Conservation (phyloP, 2,888 invertebrate genomes). For the Piscicola geometra region DNA sequence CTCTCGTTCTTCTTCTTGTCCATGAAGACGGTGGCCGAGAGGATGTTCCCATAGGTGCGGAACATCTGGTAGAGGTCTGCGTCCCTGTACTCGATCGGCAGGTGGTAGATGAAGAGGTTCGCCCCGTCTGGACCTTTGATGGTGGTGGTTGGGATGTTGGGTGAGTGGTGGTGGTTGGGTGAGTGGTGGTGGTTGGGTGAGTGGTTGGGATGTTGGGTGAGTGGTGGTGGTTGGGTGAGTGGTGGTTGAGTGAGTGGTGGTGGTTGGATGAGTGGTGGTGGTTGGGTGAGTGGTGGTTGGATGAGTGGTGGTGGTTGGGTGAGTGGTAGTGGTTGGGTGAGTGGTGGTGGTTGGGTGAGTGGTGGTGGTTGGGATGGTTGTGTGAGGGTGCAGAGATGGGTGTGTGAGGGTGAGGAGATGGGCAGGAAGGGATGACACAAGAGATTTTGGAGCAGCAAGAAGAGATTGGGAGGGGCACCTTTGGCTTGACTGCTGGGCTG, state of each 20-base stretch:
- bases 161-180: neutral
- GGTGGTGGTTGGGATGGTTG: too few relatives aligned
- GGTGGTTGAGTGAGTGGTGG: too few relatives aligned
- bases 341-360: neutral
- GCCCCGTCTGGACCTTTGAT: conserved; percentile 38
- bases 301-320: too few relatives aligned
- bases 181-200: neutral
- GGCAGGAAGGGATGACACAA: too few relatives aligned
- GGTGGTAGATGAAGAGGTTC: conserved; percentile 38
- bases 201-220: neutral
- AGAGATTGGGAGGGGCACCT: conserved; percentile 25
- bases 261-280: too few relatives aligned
- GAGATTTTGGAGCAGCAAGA: too few relatives aligned
- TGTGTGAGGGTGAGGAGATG: too few relatives aligned
- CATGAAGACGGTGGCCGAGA: conserved; percentile 38
- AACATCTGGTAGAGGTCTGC: conserved; percentile 35
- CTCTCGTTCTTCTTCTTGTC: conserved; percentile 37
- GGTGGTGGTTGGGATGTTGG: neutral
- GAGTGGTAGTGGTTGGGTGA: too few relatives aligned
- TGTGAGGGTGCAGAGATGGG: neutral
- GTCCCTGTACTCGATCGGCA: conserved; percentile 36
- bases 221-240: too few relatives aligned
- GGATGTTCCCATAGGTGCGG: conserved; percentile 32
- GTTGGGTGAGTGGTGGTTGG: too few relatives aligned
- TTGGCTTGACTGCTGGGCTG: conserved; percentile 29